phyloP scores from a whole-genome alignment of 2,113 vertebrate species.

The Oceanodroma tethys region DNA sequence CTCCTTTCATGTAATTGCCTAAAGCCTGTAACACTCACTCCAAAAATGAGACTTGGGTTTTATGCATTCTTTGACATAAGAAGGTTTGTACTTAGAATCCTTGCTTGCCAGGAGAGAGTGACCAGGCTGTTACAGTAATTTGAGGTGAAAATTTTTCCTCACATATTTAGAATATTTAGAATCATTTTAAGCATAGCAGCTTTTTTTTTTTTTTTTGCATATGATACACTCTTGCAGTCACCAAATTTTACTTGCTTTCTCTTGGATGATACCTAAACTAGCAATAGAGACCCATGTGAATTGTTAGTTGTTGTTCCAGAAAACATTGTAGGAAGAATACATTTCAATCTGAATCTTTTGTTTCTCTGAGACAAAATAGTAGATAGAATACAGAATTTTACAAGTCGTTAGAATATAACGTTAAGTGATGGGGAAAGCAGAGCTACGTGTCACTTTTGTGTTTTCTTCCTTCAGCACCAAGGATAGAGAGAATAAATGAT shows the following conservation, averaged over 20 bases:
- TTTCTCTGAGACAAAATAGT: neutral
- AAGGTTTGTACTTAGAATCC: neutral
- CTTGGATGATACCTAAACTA: neutral
- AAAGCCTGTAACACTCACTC: neutral
- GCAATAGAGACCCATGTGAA: neutral
- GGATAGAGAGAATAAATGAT: conserved; percentile 90
- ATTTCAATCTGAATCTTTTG: neutral
- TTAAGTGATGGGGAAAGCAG: neutral
- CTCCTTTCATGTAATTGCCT: neutral
- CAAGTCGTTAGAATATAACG: rapidly evolving
- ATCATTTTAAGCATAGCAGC: neutral
- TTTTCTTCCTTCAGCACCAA: conserved; percentile 76
- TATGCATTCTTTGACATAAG: neutral
- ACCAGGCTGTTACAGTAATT: neutral
- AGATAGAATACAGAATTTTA: neutral
- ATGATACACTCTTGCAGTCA: neutral
- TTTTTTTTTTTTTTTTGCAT: neutral
- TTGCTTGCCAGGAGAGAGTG: neutral
- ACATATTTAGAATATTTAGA: neutral
- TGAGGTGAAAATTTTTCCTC: neutral
- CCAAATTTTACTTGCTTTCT: neutral
- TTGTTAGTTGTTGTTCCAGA: neutral
- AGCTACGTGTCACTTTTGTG: neutral
- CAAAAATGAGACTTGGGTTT: neutral
- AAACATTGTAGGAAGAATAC: neutral